Conservation (phyloP, 2,113 vertebrate genomes). For the Nycticryphes semicollaris region DNA sequence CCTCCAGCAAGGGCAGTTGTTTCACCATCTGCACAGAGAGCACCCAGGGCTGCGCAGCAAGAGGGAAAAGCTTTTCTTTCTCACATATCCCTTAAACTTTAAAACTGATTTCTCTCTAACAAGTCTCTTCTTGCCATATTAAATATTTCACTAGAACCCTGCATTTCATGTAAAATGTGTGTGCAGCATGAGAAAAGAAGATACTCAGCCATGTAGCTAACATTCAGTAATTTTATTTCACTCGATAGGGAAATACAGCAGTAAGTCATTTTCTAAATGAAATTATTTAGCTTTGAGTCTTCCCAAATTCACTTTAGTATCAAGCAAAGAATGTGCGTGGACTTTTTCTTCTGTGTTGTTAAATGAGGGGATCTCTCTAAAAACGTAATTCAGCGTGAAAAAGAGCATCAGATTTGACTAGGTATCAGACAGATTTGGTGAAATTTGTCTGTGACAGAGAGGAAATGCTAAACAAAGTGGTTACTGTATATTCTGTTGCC, state of each 20-base stretch:
- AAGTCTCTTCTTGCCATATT: neutral
- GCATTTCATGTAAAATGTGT: neutral
- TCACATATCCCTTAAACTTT: neutral
- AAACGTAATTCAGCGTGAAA: neutral
- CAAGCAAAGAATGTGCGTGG: neutral
- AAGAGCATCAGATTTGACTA: neutral
- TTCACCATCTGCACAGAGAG: neutral
- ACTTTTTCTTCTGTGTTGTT: neutral
- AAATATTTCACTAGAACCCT: neutral
- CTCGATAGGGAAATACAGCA: neutral
- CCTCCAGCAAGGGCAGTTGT: neutral
- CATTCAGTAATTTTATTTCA: neutral
- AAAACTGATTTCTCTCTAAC: neutral
- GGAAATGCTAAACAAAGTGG: conserved; percentile 58
- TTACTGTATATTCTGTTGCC: conserved; percentile 72
- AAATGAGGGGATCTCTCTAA: neutral
- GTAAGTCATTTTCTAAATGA: neutral
- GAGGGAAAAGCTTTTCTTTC: neutral
- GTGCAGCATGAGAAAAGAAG: neutral
- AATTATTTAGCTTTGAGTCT: neutral
- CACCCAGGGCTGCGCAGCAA: neutral
- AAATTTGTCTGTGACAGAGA: conserved; percentile 46
- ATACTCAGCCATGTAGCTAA: neutral
- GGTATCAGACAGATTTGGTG: neutral
- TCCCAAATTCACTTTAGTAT: neutral